Base-by-base conservation (phyloP, 2,888 invertebrate genomes). In the Leptothorax acervorum region DNA sequence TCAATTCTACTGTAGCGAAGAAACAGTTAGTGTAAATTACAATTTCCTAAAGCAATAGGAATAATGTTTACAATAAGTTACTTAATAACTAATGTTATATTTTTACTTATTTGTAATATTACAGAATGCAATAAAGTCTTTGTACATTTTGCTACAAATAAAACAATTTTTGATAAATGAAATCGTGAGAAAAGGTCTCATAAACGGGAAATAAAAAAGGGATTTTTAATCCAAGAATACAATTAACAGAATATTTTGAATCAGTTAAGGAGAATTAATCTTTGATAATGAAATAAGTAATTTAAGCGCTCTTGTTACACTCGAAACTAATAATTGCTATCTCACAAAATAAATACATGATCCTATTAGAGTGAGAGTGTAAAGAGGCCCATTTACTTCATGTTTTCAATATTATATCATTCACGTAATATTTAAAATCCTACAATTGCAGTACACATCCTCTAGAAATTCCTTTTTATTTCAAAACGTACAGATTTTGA, bases 61-160 rank as follows among this genome's bases (percentile, higher is more conserved):
- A 23, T 23, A 23, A 23, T 6, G 35, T 45, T 65, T 65, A 53
- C 51, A 70, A 35, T 57, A 78, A 48, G n/a, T 78, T 71, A 70
- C 71, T 79, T 79, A 48, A 79, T 28, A 39, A 65, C 71, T 71
- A 71, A 81, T 71, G 35, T 71, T 39, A 39, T 39, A 45, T 28
- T 81, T 35, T 68, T 81, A 42, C 71, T 79, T 70, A 78, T 45
- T 75, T n/a, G n/a, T 75, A 68, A 78, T 71, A 71, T 39, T 70
- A 60, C 9, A 60, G 35, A 79, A 66, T 55, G 55, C 55, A 66
- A 71, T 79, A 18, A 71, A 68, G 11, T 81, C 31, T 78, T 23
- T 81, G 79, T 71, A 81, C 79, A 81, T 81, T 81, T 60, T 71
- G 23, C 71, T 71, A 81, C 31, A 60, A 71, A 39, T 39, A 57